Percentiles rank a stretch among this genome's conserved stretches.
These are phyloP conservation scores for Eudemis profundana DNA, from an alignment of 2,888 invertebrate species.

Conservation along the genomic window DNA sequence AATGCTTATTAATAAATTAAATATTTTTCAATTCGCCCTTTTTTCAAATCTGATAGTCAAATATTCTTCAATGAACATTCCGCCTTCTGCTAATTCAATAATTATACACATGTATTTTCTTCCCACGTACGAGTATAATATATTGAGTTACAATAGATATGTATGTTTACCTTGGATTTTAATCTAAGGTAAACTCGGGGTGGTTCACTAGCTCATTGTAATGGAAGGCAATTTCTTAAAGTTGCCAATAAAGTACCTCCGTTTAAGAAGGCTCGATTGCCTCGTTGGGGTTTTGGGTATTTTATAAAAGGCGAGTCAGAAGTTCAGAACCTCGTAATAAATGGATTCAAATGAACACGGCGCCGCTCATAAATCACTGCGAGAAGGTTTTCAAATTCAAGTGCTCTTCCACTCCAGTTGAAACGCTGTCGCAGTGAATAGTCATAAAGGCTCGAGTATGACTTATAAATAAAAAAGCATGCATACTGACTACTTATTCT, in stretches of 20 bases:
- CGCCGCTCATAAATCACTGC: constrained; percentile 24
- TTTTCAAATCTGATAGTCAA: too few species aligned
- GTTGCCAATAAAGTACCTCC: constrained; percentile 13
- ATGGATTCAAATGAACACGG: constrained; percentile 28
- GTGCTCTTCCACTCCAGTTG: constrained; percentile 13
- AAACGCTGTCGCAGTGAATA: constrained; percentile 32
- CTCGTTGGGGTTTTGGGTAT: constrained; percentile 17
- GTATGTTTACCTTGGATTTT: too few species aligned
- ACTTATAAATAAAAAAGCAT: constrained; percentile 13
- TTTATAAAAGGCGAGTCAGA: constrained; percentile 19
- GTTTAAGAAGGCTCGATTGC: constrained; percentile 15
- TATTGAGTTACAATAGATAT: too few species aligned
- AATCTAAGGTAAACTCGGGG: not conserved
- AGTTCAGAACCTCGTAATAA: constrained; percentile 22
- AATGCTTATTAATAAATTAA: too few species aligned
- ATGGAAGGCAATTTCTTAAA: constrained; percentile 22
- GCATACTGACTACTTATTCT: not conserved
- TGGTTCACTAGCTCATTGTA: not conserved
- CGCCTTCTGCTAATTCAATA: too few species aligned
- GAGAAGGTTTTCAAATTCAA: constrained; percentile 24
- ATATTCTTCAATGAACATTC: too few species aligned
- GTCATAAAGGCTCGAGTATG: constrained; percentile 22
- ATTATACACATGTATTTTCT: too few species aligned
- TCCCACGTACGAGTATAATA: too few species aligned
- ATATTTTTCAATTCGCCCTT: too few species aligned